Evolutionary conservation across 2,113 vertebrate species (phyloP), one percentile per base, ranked within the genome.

Genomic region (Trichechus manatus): DNA sequence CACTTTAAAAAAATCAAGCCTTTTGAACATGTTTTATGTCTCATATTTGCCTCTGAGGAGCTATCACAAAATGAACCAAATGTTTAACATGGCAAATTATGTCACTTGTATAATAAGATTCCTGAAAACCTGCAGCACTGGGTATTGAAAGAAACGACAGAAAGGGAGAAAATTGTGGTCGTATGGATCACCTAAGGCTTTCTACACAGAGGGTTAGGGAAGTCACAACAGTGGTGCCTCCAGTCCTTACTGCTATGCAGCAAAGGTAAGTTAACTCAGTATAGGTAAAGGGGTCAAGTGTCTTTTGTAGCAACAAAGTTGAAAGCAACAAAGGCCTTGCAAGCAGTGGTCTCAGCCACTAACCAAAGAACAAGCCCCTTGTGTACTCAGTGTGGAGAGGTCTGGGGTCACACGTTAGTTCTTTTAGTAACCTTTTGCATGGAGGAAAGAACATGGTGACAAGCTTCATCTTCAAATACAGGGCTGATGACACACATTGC

Each of bases 71-170:
- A 95, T 83, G 96, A 97, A 86, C 85, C 74, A 84, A 93, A 95
- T 93, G 90, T 97, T 97, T 95, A 96, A 97, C 96, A 97, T 78
- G 93, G 85, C 72, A 97, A 95, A 95, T 97, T 97, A 97, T 94
- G 44, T 95, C 90, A 92, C 91, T 98, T 96, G 89, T 83, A 59
- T 97, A 97, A 97, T 91, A 95, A 44, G 78, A 88, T 86, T 95
- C 93, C 84, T 75, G 59, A 79, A 92, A 97, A 97, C 44, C 80
- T n/a, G 53, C 53, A 92, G 97, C 70, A 87, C 20, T 31, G 47
- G 11, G 39, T 81, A 80, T 89, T 93, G 93, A 96, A 93, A 90
- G 61, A 86, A 94, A 50, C 56, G 47, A 78, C 36, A 80, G 87
- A 91, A 39, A 91, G 53, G 59, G 78, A 39, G 61, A 53, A 68